Base-by-base conservation (phyloP, 2,888 invertebrate genomes). In the Prenolepis imparis region DNA sequence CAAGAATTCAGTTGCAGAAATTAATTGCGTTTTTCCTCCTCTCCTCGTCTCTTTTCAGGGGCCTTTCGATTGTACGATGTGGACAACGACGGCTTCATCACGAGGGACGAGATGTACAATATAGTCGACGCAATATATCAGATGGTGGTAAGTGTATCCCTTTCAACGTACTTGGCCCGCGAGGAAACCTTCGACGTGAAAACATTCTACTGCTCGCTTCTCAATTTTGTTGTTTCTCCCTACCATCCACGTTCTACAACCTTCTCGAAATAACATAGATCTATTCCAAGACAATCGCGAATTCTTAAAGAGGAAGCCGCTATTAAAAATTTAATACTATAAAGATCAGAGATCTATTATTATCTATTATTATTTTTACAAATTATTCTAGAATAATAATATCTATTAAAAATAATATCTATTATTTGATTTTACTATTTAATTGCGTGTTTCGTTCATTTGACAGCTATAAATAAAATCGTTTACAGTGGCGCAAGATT, bases 81-180 rank as follows among this genome's bases (percentile, higher is more conserved):
- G 87, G 98, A 99, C 96, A 98, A 98, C 95, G 98, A 99, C 93
- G 99, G 99, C 21, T 99, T 97, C 95, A 99, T 99, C 94, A 99
- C 99, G 82, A 96, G 98, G 91, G 98, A 98, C 92, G 98, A 99
- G 96, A 98, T 99, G 98, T 98, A 98, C 95, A 98, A 98, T 95
- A 99, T 99, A 94, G 99, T 99, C 88, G 98, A 98, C 95, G 98
- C 99, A 85, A 99, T 99, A 94, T 99, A 99, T 95, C 98, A 98
- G 95, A 98, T 98, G 99, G 98, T 99, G 97, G 99, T 99, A 97
- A 96, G 98, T 97, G 84, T 61, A 77, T 75, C 32, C n/a, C 8
- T 77, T 74, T 73, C 39, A 44, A 85, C 94, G 89, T 41, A 28
- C n/a, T 59, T 6, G 39, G n/a, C 18, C 28, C 11, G 48, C 52